Evolutionary conservation across 2,797 vertebrate species (phyloP), one percentile per base, ranked within the genome.

Genomic region (Propithecus deckenii): DNA sequence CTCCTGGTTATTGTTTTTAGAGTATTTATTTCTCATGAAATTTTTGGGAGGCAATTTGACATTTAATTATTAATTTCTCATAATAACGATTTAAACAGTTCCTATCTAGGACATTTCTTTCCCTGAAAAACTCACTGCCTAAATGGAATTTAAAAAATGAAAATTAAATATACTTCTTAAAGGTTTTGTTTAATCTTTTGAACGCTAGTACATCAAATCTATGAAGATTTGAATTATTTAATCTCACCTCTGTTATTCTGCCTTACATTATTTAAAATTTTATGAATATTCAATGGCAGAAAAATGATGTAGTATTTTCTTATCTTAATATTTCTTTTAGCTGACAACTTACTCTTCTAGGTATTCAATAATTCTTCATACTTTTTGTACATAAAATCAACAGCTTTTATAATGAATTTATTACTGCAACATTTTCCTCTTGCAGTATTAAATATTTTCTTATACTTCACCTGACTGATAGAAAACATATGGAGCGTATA

Each of bases 81-180:
- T 89, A 18, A 89, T 1, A 38, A 61, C 75, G 18, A 48, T 91
- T 46, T 61, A 20, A 85, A 88, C n/a, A 78, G 22, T 63, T 93
- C 41, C 41, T 13, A 85, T 59, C 2, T 43, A 75, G 38, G 57
- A 48, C 14, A 52, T 57, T 72, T 79, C 18, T 35, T 32, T 11
- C 7, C 5, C 30, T 52, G 25, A 81, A 41, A 9, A 69, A 52
- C 30, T 95, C 17, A 71, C 80, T 67, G 12, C 92, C 35, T 90
- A 88, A 67, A 65, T 92, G 15, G n/a, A 89, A 71, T 84, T 81
- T 71, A 84, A 46, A 85, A 74, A 79, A 28, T 81, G 12, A 65
- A 96, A 93, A 78, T 91, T 83, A 92, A 72, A 69, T 61, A 43
- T 41, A n/a, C 3, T 69, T 91, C 61, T 87, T 91, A 69, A 88